A percentile compares a stretch with the other conserved stretches of the same genome.
phyloP scores from a whole-genome alignment of 2,888 invertebrate species.

The Pristionchus fissidentatus region DNA sequence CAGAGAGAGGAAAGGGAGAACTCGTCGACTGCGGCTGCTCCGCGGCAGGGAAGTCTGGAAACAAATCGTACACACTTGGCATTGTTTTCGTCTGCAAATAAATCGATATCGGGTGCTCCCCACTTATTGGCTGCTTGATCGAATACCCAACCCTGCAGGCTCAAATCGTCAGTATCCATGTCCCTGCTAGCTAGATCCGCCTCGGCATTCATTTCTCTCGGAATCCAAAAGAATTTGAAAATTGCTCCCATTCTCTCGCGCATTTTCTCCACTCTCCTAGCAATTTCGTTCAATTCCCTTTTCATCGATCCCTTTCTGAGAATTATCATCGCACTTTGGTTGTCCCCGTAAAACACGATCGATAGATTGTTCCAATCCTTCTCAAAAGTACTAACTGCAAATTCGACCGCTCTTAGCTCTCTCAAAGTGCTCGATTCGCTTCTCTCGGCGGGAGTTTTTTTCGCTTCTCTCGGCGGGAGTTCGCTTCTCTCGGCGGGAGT shows the following conservation, averaged over 20 bases:
- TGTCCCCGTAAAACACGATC: background rate
- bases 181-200: background rate
- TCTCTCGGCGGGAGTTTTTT: too few relatives aligned
- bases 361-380: background rate
- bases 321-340: background rate
- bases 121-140: background rate
- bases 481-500: too few relatives aligned
- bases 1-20: background rate
- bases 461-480: too few relatives aligned
- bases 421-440: constrained; percentile 1
- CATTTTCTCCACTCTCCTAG: background rate
- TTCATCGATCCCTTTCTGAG: constrained; percentile 14
- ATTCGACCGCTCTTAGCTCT: background rate
- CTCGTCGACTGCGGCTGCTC: background rate
- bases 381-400: background rate
- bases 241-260: background rate
- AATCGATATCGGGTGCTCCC: background rate
- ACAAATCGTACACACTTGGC: background rate
- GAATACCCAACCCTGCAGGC: background rate
- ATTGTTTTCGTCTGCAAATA: background rate
- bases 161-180: background rate
- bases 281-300: background rate
- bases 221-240: background rate
- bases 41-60: background rate
- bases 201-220: background rate